These are phyloP conservation scores for Pagetopsis macropterus DNA, from an alignment of 2,797 vertebrate species.

Conservation along the genomic window DNA sequence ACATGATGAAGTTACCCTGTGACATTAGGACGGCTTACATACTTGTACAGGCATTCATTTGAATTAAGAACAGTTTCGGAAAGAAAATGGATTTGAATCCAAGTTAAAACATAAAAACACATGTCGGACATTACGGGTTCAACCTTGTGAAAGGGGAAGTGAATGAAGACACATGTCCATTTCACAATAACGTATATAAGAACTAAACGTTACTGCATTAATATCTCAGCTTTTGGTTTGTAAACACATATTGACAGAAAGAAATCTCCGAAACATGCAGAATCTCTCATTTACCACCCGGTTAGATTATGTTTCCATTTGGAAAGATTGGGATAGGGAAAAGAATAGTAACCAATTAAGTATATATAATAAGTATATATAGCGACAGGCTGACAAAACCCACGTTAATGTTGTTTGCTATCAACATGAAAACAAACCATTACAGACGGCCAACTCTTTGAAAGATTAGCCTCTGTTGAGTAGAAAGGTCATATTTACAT, in stretches of 20 bases:
- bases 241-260: conserved; percentile 87
- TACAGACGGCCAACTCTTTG: conserved; percentile 33
- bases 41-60: neutral
- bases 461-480: conserved; percentile 63
- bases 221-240: conserved; percentile 78
- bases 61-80: neutral
- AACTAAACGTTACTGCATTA: conserved; percentile 40
- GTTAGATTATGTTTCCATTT: conserved; percentile 95
- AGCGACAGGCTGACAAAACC: conserved; percentile 29
- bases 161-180: conserved; percentile 13
- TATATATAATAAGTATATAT: conserved; percentile 27
- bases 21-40: neutral
- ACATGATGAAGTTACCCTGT: neutral
- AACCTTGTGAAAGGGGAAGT: conserved; percentile 19
- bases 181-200: conserved; percentile 30
- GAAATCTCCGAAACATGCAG: conserved; percentile 95
- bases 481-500: conserved; percentile 73
- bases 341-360: conserved; percentile 92
- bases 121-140: conserved; percentile 16
- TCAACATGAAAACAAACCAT: conserved; percentile 30
- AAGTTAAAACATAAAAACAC: conserved; percentile 9
- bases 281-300: conserved; percentile 97
- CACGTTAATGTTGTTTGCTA: conserved; percentile 25
- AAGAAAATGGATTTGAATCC: neutral
- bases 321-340: conserved; percentile 84